A percentile compares a stretch with the other conserved stretches of the same genome.
Evolutionary conservation across 2,113 vertebrate genomes (phyloP).

Genomic region (Bolborhynchus lineola): DNA sequence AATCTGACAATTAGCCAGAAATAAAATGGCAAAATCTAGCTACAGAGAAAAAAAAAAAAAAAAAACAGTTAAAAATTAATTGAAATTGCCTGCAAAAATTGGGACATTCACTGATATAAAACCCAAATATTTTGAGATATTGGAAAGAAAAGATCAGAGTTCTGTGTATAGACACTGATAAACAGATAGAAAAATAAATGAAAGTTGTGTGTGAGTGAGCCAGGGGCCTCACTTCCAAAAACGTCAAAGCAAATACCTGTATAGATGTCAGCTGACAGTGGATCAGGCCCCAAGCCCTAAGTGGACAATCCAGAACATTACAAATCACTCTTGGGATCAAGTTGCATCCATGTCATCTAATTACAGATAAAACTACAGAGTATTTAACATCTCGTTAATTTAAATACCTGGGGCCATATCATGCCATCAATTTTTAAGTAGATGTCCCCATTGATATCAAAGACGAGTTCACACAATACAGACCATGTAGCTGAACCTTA

Average conservation of each 20-base stretch:
- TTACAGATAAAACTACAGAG: conserved; percentile 68
- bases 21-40: conserved; percentile 16
- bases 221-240: not conserved
- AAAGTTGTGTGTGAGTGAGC: not conserved
- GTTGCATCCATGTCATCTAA: conserved; percentile 56
- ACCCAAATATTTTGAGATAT: not conserved
- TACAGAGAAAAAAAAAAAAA: conserved; percentile 8
- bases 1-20: conserved; percentile 44
- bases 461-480: conserved; percentile 1
- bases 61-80: conserved; percentile 45
- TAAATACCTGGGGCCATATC: conserved; percentile 68
- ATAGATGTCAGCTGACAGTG: not conserved
- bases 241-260: not conserved
- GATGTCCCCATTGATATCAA: conserved; percentile 63
- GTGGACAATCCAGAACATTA: conserved; percentile 28
- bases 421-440: conserved; percentile 59
- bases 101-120: not conserved
- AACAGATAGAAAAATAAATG: conserved; percentile 23
- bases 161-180: not conserved
- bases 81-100: conserved; percentile 8
- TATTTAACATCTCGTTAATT: conserved; percentile 71
- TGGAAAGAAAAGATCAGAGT: not conserved
- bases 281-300: conserved; percentile 34
- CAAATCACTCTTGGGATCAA: conserved; percentile 51
- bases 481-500: not conserved